Percentiles rank a stretch among this genome's conserved stretches.
Evolutionary conservation across 1,140 invertebrate species (phyloP).

Genomic region (Metopolophium dirhodum): DNA sequence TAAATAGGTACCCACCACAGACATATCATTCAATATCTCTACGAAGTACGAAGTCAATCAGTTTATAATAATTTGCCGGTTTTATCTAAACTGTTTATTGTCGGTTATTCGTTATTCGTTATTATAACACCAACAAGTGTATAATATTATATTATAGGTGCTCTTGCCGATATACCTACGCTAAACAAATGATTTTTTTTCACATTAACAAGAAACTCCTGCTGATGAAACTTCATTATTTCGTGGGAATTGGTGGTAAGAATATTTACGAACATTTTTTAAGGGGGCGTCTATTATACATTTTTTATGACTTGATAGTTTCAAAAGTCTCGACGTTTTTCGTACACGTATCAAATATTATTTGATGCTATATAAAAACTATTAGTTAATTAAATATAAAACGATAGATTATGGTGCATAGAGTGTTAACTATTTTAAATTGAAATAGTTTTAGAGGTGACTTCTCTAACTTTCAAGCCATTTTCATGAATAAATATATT

Average conservation of each 20-base stretch:
- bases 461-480: neutral
- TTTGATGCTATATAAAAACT: neutral
- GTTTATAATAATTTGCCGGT: neutral
- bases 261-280: neutral
- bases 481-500: neutral
- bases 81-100: neutral
- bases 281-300: neutral
- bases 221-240: conserved; percentile 20
- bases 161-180: neutral
- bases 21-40: neutral
- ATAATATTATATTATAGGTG: neutral
- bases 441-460: neutral
- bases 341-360: neutral
- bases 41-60: conserved; percentile 10
- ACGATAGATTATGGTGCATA: neutral
- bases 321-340: neutral
- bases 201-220: neutral
- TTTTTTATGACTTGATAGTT: neutral
- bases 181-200: neutral
- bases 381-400: neutral
- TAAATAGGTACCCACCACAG: no score
- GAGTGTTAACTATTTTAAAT: neutral
- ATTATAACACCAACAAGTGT: neutral
- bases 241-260: conserved; percentile 18
- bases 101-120: neutral